Base-by-base conservation (phyloP, 2,113 vertebrate species). In the Rhinichthys klamathensis region DNA sequence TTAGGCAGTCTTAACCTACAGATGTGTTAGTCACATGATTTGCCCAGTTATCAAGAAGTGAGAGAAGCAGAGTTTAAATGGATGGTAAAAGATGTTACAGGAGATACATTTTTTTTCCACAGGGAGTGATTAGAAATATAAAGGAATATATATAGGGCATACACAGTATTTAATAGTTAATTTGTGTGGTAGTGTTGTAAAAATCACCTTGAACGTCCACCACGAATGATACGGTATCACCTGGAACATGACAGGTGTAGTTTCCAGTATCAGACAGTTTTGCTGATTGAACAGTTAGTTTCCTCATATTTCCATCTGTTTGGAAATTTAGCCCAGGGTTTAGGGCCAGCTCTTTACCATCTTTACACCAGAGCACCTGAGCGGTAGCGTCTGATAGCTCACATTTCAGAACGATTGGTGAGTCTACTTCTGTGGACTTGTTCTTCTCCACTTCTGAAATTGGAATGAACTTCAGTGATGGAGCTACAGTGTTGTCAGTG, bases 321-420 rank as follows among this genome's bases (percentile, higher is more conserved):
- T 95, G 94, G 92, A 97, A 94, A 87, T 93, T 92, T 82, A 97
- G 91, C 72, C 94, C 93, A 0, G 95, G 91, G 0, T 93, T 93
- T 79, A 91, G 86, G 77, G 93, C 96, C 82, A 97, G 95, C 82
- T 98, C 96, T 89, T 94, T 89, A 9, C 94, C 95, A 1, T 99
- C 96, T 92, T 98, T 97, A 91, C 95, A 96, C 97, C 97, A 99
- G 87, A 94, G 92, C 78, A 97, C 97, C 0, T 91, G 92, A 60
- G 95, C 95, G 8, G 89, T 89, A 0, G 89, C 90, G 1, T 96
- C 92, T 8, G 96, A 95, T 54, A 97, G 94, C 90, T 97, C 92
- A 0, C 97, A 97, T 87, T 92, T 92, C 82, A 99, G 95, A 67
- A 96, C 94, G 90, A 97, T 92, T 0, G 93, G 91, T 83, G 87